Base-by-base conservation (phyloP, 2,888 invertebrate species). In the Drosophila eohydei region DNA sequence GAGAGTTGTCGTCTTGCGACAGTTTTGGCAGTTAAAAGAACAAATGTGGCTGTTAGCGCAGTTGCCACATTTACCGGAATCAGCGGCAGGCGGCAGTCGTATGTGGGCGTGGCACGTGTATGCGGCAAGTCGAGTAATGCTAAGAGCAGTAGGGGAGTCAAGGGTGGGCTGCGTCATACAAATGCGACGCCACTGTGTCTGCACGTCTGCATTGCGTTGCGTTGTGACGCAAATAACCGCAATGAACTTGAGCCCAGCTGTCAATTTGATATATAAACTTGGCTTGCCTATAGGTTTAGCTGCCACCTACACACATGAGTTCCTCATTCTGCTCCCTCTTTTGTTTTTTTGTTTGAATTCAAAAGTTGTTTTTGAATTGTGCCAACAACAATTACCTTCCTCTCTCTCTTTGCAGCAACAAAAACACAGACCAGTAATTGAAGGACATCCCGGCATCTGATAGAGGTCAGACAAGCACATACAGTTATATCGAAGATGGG, bases 251-350 rank as follows among this genome's bases (percentile, higher is more conserved):
- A 83, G 81, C 62, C 71, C 62, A 72, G 74, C 75, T 85, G 87
- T 79, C 87, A 88, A 88, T 88, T 88, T 79, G 76, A 85, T 80
- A 80, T 85, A 86, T 77, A 88, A 88, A 81, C 74, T 88, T 83
- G 71, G 69, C 71, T 62, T 34, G 61, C 32, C 54, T 57, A 21
- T 38, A 8, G 30, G 55, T 50, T 50, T 36, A 16, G 32, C 11
- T 32, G 30, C 28, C 38, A 16, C 26, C 60, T 54, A 21, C 14
- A 36, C 41, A 16, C 41, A 41, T n/a, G 9, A 21, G 8, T 16
- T 9, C 4, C 4, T 11, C 30, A 6, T 32, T 32, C 6, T 32
- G 21, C 21, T 43, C 16, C 16, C 41, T 9, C 21, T 21, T 21
- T 21, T 2, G 16, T 2, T 41, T 43, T 21, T 12, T 44, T 44